phyloP scores from a whole-genome alignment of 2,888 invertebrate genomes.

The Tenthredo distinguenda region DNA sequence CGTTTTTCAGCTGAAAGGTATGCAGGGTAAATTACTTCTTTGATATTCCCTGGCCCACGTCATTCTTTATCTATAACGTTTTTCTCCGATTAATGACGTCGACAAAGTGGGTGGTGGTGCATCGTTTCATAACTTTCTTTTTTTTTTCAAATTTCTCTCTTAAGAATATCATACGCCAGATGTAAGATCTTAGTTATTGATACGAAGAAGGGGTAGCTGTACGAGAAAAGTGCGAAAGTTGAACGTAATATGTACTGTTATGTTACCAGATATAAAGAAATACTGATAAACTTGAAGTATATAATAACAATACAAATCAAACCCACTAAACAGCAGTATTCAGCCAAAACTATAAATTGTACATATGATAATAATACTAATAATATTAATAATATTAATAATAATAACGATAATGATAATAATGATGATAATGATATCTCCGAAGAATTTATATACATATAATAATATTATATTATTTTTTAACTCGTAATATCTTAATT shows the following conservation, averaged over 20 bases:
- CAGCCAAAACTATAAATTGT: conserved; percentile 66
- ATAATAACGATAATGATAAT: too few species aligned
- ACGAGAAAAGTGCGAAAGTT: background rate
- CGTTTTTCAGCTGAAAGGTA: background rate
- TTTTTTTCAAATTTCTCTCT: background rate
- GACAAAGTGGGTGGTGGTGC: background rate
- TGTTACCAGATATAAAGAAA: conserved; percentile 31
- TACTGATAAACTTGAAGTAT: conserved; percentile 13
- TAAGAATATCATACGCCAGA: background rate
- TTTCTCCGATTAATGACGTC: background rate
- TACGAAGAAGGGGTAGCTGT: background rate
- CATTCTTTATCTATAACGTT: too few species aligned
- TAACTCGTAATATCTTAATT: conserved; percentile 60
- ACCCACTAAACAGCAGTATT: conserved; percentile 55
- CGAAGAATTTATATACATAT: conserved; percentile 25
- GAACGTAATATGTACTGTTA: conserved; percentile 24
- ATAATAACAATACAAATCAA: conserved; percentile 53
- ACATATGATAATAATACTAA: conserved; percentile 43
- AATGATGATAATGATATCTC: background rate
- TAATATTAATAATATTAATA: background rate
- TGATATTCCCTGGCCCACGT: too few species aligned
- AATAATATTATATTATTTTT: conserved; percentile 15
- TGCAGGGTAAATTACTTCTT: background rate
- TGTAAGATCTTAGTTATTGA: background rate
- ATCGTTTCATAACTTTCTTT: background rate